Evolutionary conservation across 2,113 vertebrate genomes (phyloP).

Genomic region (Zapornia atra): DNA sequence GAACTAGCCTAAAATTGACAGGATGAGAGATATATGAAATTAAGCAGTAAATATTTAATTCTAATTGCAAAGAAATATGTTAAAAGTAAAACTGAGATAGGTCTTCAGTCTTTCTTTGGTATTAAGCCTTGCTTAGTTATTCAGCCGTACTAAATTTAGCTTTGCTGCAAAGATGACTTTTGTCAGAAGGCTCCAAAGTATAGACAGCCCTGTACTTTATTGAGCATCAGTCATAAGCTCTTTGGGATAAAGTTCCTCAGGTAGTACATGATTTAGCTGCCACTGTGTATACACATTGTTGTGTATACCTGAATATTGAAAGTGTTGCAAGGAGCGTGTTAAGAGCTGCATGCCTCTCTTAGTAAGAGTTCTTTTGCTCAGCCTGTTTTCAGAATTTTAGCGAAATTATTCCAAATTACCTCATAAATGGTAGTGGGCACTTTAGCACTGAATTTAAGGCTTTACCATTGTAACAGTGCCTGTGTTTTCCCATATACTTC

Average conservation of each 20-base stretch:
- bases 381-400: neutral
- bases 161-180: neutral
- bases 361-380: neutral
- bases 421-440: neutral
- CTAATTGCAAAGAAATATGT: neutral
- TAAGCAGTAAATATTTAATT: constrained; percentile 19
- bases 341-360: neutral
- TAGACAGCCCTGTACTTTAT: neutral
- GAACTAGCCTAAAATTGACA: neutral
- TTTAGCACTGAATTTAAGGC: neutral
- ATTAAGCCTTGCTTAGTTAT: neutral
- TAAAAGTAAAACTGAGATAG: neutral
- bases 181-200: neutral
- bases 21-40: neutral
- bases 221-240: neutral
- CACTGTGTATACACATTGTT: neutral
- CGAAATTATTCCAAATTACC: neutral
- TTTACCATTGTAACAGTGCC: neutral
- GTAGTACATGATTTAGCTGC: neutral
- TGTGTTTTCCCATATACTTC: neutral
- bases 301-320: neutral
- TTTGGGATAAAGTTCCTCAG: neutral
- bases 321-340: neutral
- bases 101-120: neutral
- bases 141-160: neutral